Evolutionary conservation across 2,888 invertebrate species (phyloP), one percentile per base, ranked within the genome.

Genomic region (Ectemnius lituratus): DNA sequence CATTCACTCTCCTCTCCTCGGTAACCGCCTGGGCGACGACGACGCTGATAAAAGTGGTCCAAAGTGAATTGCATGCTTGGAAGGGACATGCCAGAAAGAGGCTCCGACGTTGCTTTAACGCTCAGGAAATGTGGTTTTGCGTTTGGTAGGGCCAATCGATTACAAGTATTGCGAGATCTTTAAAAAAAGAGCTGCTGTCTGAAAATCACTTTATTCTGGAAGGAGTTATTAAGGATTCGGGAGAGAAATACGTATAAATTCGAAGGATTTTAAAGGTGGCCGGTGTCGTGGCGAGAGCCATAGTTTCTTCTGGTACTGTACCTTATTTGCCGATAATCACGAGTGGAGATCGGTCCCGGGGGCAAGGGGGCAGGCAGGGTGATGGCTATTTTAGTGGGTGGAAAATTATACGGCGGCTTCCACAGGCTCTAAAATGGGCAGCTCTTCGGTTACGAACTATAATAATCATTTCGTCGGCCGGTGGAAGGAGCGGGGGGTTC

Each of bases 351-450:
- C 84, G 86, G 84, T 84, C 85, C 80, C 75, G 78, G 82, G 81
- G 73, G 37, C 37, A 37, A 37, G 11, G 37, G 37, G 37, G 37
- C 37, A 84, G 85, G 86, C 82, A 81, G 86, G 84, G 84, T 87
- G 86, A 89, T 89, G 89, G 90, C 88, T 90, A 89, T 90, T 90
- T 90, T 90, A 90, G 90, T 90, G 89, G 90, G 90, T 90, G 90
- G 90, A 90, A 90, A 90, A 90, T 90, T 90, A 90, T 88, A 90
- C 85, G 88, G 90, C 90, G 90, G 90, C 90, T 87, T 89, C 87
- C 78, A 87, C 87, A 88, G 90, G 87, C 88, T 89, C 89, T 90
- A 90, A 90, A 90, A 90, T 89, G 89, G 89, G 90, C 89, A 87
- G 88, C 90, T 90, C 89, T 89, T 88, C 88, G 89, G 90, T 88